Evolutionary conservation across 2,888 invertebrate genomes (phyloP).

Genomic region (Lithophane semibrunnea): DNA sequence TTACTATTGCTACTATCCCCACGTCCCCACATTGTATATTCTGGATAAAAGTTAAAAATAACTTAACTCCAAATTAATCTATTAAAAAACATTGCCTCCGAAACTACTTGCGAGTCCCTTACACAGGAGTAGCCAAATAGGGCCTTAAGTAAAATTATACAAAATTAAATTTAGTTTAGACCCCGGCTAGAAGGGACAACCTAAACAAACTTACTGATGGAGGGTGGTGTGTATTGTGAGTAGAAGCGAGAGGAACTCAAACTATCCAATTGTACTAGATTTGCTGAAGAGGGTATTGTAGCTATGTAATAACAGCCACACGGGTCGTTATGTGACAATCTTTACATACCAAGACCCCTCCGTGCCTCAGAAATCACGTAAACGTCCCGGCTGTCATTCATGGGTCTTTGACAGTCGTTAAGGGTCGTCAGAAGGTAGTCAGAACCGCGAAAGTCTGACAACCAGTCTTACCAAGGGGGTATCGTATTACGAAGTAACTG

Average conservation of each 20-base stretch:
- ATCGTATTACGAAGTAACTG: too few relatives aligned
- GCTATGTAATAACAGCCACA: too few relatives aligned
- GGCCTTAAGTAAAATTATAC: conserved; percentile 75
- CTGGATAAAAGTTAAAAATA: background rate
- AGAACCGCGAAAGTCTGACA: too few relatives aligned
- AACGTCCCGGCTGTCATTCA: too few relatives aligned
- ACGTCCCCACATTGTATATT: background rate
- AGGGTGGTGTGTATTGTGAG: conserved; percentile 55
- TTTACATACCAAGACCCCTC: too few relatives aligned
- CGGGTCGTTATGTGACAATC: too few relatives aligned
- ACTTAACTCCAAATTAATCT: conserved; percentile 41
- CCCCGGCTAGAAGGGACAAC: conserved; percentile 70
- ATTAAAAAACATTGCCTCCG: conserved; percentile 43
- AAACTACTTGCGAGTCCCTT: conserved; percentile 30
- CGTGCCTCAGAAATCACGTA: too few relatives aligned
- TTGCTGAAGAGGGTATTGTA: too few relatives aligned
- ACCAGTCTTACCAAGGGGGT: too few relatives aligned
- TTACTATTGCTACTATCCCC: too few relatives aligned
- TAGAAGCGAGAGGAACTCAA: conserved; percentile 9
- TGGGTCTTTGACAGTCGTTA: too few relatives aligned
- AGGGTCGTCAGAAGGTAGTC: too few relatives aligned
- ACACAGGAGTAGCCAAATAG: conserved; percentile 63
- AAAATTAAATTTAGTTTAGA: conserved; percentile 81
- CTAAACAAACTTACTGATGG: conserved; percentile 80
- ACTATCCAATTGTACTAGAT: background rate